Evolutionary conservation across 2,113 vertebrate species (phyloP).

Genomic region (Collichthys lucidus): DNA sequence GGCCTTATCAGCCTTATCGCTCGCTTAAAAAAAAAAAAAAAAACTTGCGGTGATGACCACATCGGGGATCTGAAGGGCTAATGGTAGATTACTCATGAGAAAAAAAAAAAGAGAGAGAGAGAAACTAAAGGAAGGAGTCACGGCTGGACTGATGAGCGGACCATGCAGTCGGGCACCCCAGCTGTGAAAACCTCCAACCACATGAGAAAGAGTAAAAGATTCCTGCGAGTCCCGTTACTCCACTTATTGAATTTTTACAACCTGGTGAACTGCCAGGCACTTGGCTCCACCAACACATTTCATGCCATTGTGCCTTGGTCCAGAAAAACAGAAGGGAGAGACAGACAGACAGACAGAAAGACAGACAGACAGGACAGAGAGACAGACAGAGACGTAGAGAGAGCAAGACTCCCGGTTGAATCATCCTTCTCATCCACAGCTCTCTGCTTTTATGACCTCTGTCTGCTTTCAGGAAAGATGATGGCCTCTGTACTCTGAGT

Average conservation of each 20-base stretch:
- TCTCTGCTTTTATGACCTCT: constrained; percentile 40
- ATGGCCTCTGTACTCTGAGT: not conserved
- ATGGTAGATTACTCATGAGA: constrained; percentile 19
- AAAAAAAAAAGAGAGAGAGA: not conserved
- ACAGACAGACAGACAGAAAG: constrained; percentile 25
- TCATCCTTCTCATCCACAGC: constrained; percentile 41
- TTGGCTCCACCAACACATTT: constrained; percentile 53
- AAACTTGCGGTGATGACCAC: constrained; percentile 1
- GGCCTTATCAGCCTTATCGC: constrained; percentile 48
- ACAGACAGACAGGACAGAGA: constrained; percentile 15
- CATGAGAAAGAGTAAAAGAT: constrained; percentile 67
- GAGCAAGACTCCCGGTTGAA: constrained; percentile 45
- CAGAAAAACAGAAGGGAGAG: constrained; percentile 59
- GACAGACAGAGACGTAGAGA: constrained; percentile 23
- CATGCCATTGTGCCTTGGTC: constrained; percentile 54
- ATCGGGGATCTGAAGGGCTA: not conserved
- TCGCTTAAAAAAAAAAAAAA: not conserved
- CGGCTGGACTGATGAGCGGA: constrained; percentile 34
- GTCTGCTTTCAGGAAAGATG: constrained; percentile 17
- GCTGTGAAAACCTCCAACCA: constrained; percentile 75
- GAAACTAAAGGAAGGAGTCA: not conserved
- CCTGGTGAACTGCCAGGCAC: constrained; percentile 66
- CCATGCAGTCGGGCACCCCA: constrained; percentile 39
- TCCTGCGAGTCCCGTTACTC: constrained; percentile 71
- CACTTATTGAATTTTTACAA: constrained; percentile 76